Evolutionary conservation across 2,113 vertebrate species (phyloP).

Genomic region (Charadrius vociferus): DNA sequence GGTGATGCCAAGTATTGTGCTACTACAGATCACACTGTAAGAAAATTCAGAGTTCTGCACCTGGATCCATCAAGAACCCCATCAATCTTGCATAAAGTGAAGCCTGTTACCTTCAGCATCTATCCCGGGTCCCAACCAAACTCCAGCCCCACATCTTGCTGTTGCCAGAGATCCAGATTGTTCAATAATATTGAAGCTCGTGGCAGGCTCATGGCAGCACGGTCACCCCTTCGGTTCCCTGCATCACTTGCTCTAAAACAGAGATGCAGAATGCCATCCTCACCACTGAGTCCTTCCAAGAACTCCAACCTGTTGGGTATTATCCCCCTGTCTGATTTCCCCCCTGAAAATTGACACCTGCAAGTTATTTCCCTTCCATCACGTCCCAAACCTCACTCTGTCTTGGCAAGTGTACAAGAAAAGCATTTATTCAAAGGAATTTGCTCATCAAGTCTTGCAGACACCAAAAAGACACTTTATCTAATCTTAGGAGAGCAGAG

Average conservation of each 20-base stretch:
- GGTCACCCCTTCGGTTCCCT: background rate
- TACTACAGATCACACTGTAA: background rate
- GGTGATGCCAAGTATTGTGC: accelerated
- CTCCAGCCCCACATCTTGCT: accelerated
- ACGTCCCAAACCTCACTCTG: background rate
- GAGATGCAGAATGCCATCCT: background rate
- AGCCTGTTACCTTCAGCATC: background rate
- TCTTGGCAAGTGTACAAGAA: conserved; percentile 26
- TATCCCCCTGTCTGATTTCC: background rate
- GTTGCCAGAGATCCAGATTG: background rate
- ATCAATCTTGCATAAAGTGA: background rate
- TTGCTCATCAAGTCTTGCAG: conserved; percentile 14
- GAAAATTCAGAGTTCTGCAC: background rate
- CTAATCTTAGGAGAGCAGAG: background rate
- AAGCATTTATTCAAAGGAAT: conserved; percentile 44
- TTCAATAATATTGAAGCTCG: accelerated
- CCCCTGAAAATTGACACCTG: background rate
- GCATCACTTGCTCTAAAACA: background rate
- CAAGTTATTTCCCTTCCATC: conserved; percentile 4
- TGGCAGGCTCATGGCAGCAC: background rate
- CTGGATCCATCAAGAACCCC: background rate
- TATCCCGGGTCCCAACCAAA: background rate
- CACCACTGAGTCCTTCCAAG: background rate
- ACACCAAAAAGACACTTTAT: background rate
- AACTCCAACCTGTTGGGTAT: background rate